Percentiles rank a stretch among this genome's conserved stretches.
Evolutionary conservation across 2,113 vertebrate species (phyloP).

Genomic region (Dipodomys ordii): DNA sequence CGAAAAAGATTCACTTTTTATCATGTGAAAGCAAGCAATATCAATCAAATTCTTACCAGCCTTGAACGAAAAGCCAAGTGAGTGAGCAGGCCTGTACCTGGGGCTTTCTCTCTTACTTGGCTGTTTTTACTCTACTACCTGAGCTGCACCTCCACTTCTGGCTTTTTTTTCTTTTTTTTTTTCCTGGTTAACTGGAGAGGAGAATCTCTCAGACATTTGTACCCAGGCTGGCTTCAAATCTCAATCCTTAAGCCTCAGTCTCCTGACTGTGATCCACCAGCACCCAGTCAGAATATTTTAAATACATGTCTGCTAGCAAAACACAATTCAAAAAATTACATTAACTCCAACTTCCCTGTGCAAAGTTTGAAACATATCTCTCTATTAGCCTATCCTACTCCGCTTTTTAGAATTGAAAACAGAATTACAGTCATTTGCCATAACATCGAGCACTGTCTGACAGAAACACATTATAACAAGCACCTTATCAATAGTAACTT

Average conservation of each 20-base stretch:
- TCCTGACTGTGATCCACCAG: too few species aligned
- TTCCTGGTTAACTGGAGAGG: too few species aligned
- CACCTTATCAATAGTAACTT: neutral
- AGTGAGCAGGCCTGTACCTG: too few species aligned
- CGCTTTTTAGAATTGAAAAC: neutral
- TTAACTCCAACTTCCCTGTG: neutral
- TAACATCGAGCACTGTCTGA: neutral
- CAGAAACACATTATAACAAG: rapidly evolving
- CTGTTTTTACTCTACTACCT: too few species aligned
- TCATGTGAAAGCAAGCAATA: neutral
- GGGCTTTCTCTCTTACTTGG: too few species aligned
- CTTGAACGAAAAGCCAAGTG: too few species aligned
- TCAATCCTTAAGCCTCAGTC: too few species aligned
- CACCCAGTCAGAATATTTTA: neutral
- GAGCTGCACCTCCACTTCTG: too few species aligned
- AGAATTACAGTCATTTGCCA: neutral
- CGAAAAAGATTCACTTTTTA: neutral
- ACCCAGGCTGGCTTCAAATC: too few species aligned
- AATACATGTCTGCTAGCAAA: neutral
- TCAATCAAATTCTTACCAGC: too few species aligned
- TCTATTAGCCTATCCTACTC: neutral
- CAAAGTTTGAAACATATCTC: neutral
- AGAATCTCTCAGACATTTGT: too few species aligned
- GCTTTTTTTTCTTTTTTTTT: too few species aligned
- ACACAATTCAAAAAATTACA: neutral